Evolutionary conservation across 1,140 invertebrate genomes (phyloP).

Genomic region (Paraescarpia echinospica): DNA sequence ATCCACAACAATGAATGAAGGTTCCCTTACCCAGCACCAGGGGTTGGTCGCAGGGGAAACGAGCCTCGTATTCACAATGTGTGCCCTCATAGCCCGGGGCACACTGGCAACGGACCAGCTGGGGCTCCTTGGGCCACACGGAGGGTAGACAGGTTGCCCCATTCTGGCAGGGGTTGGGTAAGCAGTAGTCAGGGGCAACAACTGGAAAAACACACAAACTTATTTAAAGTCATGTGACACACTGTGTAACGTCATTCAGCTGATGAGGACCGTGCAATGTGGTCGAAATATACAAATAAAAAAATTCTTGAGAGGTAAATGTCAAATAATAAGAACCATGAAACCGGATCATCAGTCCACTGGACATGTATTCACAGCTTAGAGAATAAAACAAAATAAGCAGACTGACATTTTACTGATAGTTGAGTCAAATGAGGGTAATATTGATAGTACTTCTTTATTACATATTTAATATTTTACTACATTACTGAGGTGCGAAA

Average conservation of each 20-base stretch:
- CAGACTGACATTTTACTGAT: no score
- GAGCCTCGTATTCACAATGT: constrained; percentile 39
- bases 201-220: neutral
- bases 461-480: no score
- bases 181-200: constrained; percentile 41
- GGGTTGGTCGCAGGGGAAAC: constrained; percentile 41
- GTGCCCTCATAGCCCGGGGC: constrained; percentile 45
- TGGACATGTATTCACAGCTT: no score
- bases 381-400: neutral
- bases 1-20: neutral
- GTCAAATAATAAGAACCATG: no score
- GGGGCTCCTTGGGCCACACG: constrained; percentile 42
- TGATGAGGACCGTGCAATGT: no score
- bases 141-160: constrained; percentile 42
- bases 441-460: no score
- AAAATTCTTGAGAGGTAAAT: no score
- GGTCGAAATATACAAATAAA: no score
- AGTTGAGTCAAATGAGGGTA: no score
- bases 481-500: no score
- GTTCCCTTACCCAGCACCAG: constrained; percentile 37
- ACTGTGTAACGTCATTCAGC: no score
- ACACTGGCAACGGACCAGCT: constrained; percentile 41
- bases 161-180: constrained; percentile 46
- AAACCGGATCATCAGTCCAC: no score
- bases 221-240: neutral